Conservation (phyloP, 2,888 invertebrate species). For the Teinopalpus imperialis region DNA sequence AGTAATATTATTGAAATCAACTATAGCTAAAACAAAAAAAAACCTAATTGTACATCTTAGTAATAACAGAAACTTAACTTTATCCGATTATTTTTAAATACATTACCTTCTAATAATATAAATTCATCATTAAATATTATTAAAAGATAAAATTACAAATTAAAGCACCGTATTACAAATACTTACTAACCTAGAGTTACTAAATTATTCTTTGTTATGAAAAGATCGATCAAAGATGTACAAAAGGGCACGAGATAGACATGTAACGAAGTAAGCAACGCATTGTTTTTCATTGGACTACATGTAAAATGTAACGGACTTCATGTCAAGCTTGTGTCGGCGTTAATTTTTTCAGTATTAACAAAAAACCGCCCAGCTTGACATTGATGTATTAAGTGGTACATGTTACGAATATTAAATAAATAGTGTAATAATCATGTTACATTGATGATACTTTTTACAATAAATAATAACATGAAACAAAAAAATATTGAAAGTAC, state of each 20-base stretch:
- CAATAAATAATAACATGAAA: background rate
- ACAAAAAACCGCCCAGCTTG: conserved; percentile 20
- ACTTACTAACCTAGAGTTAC: background rate
- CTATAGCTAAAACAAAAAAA: too few relatives aligned
- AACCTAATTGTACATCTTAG: too few relatives aligned
- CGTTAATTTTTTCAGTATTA: conserved; percentile 17
- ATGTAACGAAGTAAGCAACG: background rate
- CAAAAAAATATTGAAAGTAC: too few relatives aligned
- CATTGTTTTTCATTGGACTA: conserved; percentile 11
- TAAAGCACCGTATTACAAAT: background rate
- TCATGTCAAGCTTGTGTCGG: conserved; percentile 5
- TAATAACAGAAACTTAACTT: too few relatives aligned
- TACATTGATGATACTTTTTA: conserved; percentile 8
- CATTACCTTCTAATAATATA: too few relatives aligned
- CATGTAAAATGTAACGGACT: conserved; percentile 20
- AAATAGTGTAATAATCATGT: conserved; percentile 19
- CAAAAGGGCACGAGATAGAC: conserved; percentile 3
- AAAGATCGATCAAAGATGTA: conserved; percentile 9
- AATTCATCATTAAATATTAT: background rate
- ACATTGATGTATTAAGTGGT: conserved; percentile 23
- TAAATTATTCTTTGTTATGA: background rate
- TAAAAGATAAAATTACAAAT: background rate
- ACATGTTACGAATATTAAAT: conserved; percentile 18
- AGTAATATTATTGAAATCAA: too few relatives aligned
- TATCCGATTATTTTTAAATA: too few relatives aligned